A percentile compares a stretch with the other conserved stretches of the same genome.
Conservation (phyloP, 1,140 invertebrate species). For the Neodiprion virginianus region DNA sequence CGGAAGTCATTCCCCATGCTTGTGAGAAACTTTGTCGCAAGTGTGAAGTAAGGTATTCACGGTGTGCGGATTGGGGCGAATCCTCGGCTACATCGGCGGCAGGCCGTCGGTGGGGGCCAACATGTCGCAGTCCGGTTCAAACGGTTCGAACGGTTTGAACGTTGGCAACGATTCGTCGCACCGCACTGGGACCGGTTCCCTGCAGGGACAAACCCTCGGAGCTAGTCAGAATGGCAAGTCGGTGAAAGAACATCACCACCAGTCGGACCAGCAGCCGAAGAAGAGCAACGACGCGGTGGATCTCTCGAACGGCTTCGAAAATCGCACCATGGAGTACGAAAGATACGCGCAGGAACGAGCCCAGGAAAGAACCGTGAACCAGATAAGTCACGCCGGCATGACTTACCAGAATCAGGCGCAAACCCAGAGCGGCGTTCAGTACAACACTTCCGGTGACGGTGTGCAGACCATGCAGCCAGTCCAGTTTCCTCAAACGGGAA, state of each 20-base stretch:
- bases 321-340: slow-evolving; percentile 46
- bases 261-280: not conserved
- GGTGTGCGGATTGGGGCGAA: slow-evolving; percentile 60
- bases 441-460: slow-evolving; percentile 27
- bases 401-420: not conserved
- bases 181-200: slow-evolving; percentile 24
- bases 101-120: slow-evolving; percentile 56
- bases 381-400: slow-evolving; percentile 7
- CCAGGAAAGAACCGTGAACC: slow-evolving; percentile 20
- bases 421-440: slow-evolving; percentile 12
- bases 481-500: slow-evolving; percentile 27
- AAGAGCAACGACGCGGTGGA: slow-evolving; percentile 29
- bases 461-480: slow-evolving; percentile 27
- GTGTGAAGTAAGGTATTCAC: slow-evolving; percentile 48
- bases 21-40: slow-evolving; percentile 25
- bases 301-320: slow-evolving; percentile 57
- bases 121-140: slow-evolving; percentile 54
- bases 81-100: slow-evolving; percentile 60
- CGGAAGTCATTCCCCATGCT: not conserved
- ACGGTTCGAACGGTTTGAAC: slow-evolving; percentile 37
- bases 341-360: slow-evolving; percentile 35
- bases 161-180: slow-evolving; percentile 17
- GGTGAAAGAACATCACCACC: not conserved
- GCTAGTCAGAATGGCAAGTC: slow-evolving; percentile 45
- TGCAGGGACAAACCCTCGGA: not conserved